Percentiles rank a stretch among this genome's conserved stretches.
Evolutionary conservation across 2,113 vertebrate genomes (phyloP).

Genomic region (Hemibagrus wyckioides): DNA sequence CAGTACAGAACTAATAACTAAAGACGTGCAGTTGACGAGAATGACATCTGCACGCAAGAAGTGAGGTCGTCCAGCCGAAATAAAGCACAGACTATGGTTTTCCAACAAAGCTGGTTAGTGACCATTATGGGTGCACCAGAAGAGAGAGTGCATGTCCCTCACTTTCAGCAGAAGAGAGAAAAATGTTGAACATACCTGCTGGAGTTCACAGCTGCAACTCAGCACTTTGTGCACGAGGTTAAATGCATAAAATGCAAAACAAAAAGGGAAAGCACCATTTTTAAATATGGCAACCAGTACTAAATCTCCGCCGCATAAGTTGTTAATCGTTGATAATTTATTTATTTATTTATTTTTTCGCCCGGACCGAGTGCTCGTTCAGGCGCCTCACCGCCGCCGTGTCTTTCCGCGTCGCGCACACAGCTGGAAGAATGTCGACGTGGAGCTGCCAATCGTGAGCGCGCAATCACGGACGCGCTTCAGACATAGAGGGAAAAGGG

Average conservation of each 20-base stretch:
- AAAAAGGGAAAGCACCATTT: conserved; percentile 51
- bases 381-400: conserved; percentile 62
- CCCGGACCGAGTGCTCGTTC: conserved; percentile 60
- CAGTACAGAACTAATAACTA: neutral
- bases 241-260: conserved; percentile 60
- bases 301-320: conserved; percentile 46
- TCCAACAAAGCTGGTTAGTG: neutral
- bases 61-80: neutral
- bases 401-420: conserved; percentile 71
- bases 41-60: conserved; percentile 22
- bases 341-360: conserved; percentile 34
- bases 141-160: neutral
- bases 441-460: conserved; percentile 86
- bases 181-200: conserved; percentile 68
- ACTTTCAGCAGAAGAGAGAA: conserved; percentile 34
- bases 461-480: conserved; percentile 77
- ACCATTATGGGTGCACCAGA: neutral
- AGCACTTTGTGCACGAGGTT: conserved; percentile 65
- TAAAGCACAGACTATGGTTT: neutral
- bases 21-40: conserved; percentile 6
- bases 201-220: conserved; percentile 72
- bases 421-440: conserved; percentile 86
- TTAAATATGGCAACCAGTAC: conserved; percentile 50
- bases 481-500: conserved; percentile 30
- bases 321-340: conserved; percentile 53